Evolutionary conservation across 2,113 vertebrate genomes (phyloP).

Genomic region (Cyprinodon variegatus): DNA sequence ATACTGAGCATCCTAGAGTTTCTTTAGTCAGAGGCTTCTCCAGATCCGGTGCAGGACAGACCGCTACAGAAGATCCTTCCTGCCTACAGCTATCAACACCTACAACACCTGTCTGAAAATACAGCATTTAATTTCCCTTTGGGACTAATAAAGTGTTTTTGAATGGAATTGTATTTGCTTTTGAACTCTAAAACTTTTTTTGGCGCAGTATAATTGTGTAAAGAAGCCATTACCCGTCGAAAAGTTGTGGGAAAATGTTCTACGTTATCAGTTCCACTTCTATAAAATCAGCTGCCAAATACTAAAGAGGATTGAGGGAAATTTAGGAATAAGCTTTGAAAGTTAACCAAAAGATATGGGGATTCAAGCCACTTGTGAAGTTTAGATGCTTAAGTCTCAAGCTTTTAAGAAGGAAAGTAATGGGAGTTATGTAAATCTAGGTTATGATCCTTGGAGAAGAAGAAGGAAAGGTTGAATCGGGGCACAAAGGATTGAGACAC

Average conservation of each 20-base stretch:
- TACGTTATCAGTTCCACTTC: slow-evolving; percentile 3
- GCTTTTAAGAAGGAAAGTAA: slow-evolving; percentile 67
- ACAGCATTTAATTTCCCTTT: no score
- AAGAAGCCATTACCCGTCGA: neutral
- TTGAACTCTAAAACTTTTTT: neutral
- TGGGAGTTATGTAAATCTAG: slow-evolving; percentile 71
- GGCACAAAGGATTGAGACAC: slow-evolving; percentile 21
- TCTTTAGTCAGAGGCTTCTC: no score
- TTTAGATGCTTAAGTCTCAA: slow-evolving; percentile 66
- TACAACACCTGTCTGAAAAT: no score
- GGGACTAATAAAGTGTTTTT: no score
- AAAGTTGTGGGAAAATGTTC: slow-evolving; percentile 10
- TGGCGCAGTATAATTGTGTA: neutral
- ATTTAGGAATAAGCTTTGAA: slow-evolving; percentile 66
- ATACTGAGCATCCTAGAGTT: no score
- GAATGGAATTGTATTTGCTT: neutral
- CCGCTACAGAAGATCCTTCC: no score
- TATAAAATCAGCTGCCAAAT: slow-evolving; percentile 24
- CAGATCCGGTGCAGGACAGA: no score
- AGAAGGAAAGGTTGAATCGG: slow-evolving; percentile 21
- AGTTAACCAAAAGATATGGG: slow-evolving; percentile 53
- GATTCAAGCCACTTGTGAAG: slow-evolving; percentile 65
- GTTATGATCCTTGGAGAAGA: slow-evolving; percentile 60
- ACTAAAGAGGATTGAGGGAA: slow-evolving; percentile 43
- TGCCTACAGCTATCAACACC: no score